These are phyloP conservation scores for Carcina quercana DNA, from an alignment of 2,888 invertebrate species.

Conservation along the genomic window DNA sequence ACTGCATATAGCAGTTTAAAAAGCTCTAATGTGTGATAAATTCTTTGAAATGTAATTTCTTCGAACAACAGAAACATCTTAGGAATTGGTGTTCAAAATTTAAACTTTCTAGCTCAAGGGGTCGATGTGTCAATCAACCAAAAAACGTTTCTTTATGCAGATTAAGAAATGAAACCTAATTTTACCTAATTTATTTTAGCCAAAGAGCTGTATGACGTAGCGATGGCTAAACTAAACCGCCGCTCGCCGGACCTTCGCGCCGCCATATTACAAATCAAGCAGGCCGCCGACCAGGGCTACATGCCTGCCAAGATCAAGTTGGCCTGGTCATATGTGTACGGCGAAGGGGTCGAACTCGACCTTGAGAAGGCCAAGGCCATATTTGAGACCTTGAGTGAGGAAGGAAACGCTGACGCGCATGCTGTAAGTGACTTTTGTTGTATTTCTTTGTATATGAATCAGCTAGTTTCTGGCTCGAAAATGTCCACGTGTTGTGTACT, in stretches of 20 bases:
- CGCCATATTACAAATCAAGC: conserved; percentile 84
- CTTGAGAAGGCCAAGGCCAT: conserved; percentile 82
- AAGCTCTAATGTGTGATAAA: too few species aligned
- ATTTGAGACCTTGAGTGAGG: conserved; percentile 83
- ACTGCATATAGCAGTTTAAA: too few species aligned
- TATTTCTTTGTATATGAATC: too few species aligned
- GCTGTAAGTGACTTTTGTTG: conserved; percentile 80
- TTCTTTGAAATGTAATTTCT: too few species aligned
- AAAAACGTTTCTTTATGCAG: too few species aligned
- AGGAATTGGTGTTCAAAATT: too few species aligned
- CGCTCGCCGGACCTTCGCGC: conserved; percentile 82
- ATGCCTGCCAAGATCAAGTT: conserved; percentile 86
- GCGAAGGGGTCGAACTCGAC: conserved; percentile 85
- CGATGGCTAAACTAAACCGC: conserved; percentile 80
- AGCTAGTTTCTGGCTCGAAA: too few species aligned
- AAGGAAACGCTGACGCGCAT: conserved; percentile 91
- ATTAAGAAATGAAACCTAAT: background rate
- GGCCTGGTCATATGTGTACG: conserved; percentile 92
- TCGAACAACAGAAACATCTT: too few species aligned
- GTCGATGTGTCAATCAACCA: too few species aligned
- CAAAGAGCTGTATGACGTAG: conserved; percentile 82
- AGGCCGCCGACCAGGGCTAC: conserved; percentile 89
- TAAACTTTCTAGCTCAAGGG: too few species aligned
- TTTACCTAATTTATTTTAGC: conserved; percentile 60
- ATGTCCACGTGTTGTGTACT: too few species aligned